phyloP scores from a whole-genome alignment of 2,797 vertebrate genomes.

The Merluccius polli region DNA sequence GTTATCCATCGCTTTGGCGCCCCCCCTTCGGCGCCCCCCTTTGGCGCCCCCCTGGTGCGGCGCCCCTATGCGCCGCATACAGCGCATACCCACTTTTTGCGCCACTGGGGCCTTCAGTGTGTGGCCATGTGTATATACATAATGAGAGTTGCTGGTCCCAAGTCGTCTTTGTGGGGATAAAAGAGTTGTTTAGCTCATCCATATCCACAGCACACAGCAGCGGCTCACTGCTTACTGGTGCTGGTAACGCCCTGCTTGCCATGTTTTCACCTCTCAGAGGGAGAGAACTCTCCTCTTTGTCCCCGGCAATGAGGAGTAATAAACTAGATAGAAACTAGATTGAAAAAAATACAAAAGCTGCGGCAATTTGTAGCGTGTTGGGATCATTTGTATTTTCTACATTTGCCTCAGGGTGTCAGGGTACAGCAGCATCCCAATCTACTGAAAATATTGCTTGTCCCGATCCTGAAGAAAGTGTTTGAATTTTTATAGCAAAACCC shows the following conservation, averaged over 20 bases:
- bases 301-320: not conserved
- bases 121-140: not conserved
- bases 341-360: not conserved
- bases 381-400: not conserved
- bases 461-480: not conserved
- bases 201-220: conserved; percentile 13
- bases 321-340: not conserved
- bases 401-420: not conserved
- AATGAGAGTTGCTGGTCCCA: conserved; percentile 31
- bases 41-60: too few species aligned
- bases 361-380: not conserved
- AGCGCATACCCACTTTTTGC: too few species aligned
- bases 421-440: too few species aligned
- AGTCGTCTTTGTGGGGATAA: conserved; percentile 30
- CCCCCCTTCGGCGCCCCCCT: too few species aligned
- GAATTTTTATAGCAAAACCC: not conserved
- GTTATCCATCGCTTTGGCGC: too few species aligned
- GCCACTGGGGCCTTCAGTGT: not conserved
- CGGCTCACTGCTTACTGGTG: conserved; percentile 16
- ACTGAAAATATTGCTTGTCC: too few species aligned
- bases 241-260: conserved; percentile 12
- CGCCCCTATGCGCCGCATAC: too few species aligned
- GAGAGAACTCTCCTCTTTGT: conserved; percentile 11
- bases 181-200: conserved; percentile 30
- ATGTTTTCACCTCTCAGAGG: conserved; percentile 26